Base-by-base conservation (phyloP, 2,113 vertebrate genomes). In the Pheucticus melanocephalus region DNA sequence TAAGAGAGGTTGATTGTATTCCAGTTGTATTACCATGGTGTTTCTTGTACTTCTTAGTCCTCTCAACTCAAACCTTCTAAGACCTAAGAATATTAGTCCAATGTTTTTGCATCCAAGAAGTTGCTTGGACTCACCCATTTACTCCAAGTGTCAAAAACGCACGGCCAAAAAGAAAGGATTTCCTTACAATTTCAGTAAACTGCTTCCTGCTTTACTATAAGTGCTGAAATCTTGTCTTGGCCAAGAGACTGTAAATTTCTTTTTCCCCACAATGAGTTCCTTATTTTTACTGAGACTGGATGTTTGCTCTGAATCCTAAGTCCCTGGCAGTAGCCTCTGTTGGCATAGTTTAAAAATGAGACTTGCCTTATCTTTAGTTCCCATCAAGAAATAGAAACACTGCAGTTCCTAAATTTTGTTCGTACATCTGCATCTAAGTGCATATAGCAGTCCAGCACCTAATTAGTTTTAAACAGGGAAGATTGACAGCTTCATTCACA, bases 211-310 rank as follows among this genome's bases (percentile, higher is more conserved):
- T 88, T 92, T 75, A 80, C 35, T 66, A 6, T 81, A 85, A 90
- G 47, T 94, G 79, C 82, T 93, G 66, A 92, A 93, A 88, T 42
- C 82, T 73, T 68, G 22, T 92, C 56, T 88, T 93, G 82, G 56
- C 72, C 44, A 65, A 27, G 69, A 73, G 57, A 79, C 72, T 60
- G 56, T 1, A 59, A 90, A 51, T 71, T 50, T 24, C 59, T 94
- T 94, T 72, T 93, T 61, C 56, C 45, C 25, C 23, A 20, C 48
- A 86, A 50, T 50, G 39, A 61, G 69, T 72, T 92, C 71, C 68
- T 50, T 88, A 57, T 56, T 96, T 96, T 96, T 78, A 69, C 35
- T 61, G 86, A 68, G n/a, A 25, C 44, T 73, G 61, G 45, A 60
- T 51, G 13, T 81, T 95, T 90, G 35, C 66, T 95, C 68, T 84